Evolutionary conservation across 2,113 vertebrate species (phyloP).

Genomic region (Hylia prasina): DNA sequence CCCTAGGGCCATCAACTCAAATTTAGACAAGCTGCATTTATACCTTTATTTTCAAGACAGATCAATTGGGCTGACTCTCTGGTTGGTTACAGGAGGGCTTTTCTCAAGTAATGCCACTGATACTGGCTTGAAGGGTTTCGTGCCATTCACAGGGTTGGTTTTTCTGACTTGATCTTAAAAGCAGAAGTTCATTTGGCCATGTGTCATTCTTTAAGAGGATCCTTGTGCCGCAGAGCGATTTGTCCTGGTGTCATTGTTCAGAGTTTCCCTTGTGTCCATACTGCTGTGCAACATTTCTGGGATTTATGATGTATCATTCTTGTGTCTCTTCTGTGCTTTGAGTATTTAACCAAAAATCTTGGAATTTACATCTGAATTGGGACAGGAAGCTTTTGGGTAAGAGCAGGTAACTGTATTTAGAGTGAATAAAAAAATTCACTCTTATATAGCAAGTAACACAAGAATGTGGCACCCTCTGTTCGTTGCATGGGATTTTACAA

Average conservation of each 20-base stretch:
- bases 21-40: slow-evolving; percentile 16
- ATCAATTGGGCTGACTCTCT: background rate
- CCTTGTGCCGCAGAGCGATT: background rate
- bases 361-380: background rate
- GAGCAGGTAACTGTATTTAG: background rate
- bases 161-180: background rate
- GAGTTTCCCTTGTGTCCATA: background rate
- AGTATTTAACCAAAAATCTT: background rate
- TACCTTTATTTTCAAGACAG: slow-evolving; percentile 36
- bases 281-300: background rate
- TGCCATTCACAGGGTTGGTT: background rate
- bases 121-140: background rate
- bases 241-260: background rate
- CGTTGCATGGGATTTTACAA: background rate
- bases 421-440: background rate
- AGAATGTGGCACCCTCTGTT: background rate
- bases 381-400: background rate
- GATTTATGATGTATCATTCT: background rate
- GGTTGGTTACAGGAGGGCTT: background rate
- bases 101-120: background rate
- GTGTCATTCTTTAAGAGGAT: background rate
- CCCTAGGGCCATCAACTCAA: slow-evolving; percentile 19
- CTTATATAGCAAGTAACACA: background rate
- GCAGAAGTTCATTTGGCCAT: background rate
- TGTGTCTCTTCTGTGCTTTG: background rate